Evolutionary conservation across 2,113 vertebrate genomes (phyloP).

Genomic region (Tetrao urogallus): DNA sequence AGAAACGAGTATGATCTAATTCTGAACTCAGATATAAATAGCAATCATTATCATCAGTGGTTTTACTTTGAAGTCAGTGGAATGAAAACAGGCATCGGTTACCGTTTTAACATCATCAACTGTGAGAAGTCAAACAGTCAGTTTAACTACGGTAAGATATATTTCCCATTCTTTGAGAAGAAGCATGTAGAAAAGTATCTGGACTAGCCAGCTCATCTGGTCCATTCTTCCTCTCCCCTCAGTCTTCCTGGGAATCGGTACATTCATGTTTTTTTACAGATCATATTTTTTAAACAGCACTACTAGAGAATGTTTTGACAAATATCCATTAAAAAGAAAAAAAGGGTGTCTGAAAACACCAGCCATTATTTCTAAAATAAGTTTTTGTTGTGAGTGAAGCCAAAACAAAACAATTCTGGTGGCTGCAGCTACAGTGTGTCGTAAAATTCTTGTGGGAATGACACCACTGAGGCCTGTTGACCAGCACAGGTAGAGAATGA

Average conservation of each 20-base stretch:
- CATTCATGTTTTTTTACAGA: background rate
- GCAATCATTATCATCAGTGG: conserved; percentile 99
- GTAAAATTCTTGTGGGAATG: background rate
- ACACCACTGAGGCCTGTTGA: background rate
- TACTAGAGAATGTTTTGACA: background rate
- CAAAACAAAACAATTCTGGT: background rate
- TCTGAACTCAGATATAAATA: conserved; percentile 98
- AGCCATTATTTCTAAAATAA: background rate
- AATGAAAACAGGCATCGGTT: conserved; percentile 87
- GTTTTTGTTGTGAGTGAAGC: background rate
- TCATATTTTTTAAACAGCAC: background rate
- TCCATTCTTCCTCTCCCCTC: background rate
- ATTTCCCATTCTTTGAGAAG: conserved; percentile 9
- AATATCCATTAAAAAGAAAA: background rate
- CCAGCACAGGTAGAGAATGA: background rate
- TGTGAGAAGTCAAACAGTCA: conserved; percentile 99
- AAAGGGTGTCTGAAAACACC: background rate
- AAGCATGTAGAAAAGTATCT: background rate
- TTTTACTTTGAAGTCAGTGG: conserved; percentile 99
- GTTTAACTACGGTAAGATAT: conserved; percentile 94
- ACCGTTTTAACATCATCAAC: conserved; percentile 99
- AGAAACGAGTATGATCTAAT: conserved; percentile 98
- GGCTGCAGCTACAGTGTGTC: background rate
- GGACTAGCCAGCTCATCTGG: background rate
- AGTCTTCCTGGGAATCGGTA: background rate